Percentiles rank a stretch among this genome's conserved stretches.
phyloP scores from a whole-genome alignment of 2,888 invertebrate genomes.

The Mesochorus sp. region DNA sequence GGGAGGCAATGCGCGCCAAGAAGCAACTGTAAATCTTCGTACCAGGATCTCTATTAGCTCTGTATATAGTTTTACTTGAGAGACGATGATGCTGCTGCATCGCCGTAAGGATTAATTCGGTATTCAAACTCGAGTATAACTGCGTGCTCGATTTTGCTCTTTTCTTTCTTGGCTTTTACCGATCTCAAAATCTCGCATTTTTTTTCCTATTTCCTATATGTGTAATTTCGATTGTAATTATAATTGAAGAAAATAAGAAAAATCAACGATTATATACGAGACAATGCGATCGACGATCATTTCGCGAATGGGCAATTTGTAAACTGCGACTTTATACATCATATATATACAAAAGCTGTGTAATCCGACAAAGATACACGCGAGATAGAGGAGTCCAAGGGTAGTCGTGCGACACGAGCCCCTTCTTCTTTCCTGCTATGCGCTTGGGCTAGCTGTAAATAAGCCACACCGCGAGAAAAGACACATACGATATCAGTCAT shows the following conservation, averaged over 20 bases:
- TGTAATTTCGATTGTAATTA: neutral
- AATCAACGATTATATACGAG: too few species aligned
- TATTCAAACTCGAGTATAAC: conserved; percentile 57
- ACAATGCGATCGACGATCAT: too few species aligned
- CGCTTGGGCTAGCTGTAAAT: conserved; percentile 76
- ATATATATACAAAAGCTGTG: too few species aligned
- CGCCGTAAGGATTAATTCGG: conserved; percentile 51
- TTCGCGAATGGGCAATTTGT: too few species aligned
- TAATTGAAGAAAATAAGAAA: neutral
- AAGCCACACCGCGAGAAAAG: conserved; percentile 70
- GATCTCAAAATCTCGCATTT: neutral
- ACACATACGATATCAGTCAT: conserved; percentile 59
- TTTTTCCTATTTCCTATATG: neutral
- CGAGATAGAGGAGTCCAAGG: conserved; percentile 45
- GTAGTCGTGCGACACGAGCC: conserved; percentile 60
- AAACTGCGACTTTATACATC: neutral
- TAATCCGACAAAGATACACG: conserved; percentile 13
- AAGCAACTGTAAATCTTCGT: conserved; percentile 61
- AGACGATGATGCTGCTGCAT: neutral
- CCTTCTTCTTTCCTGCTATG: conserved; percentile 40
- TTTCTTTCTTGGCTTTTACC: too few species aligned
- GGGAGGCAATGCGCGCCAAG: conserved; percentile 61
- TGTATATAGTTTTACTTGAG: conserved; percentile 3
- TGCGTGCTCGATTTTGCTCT: conserved; percentile 45
- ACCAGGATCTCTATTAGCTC: conserved; percentile 53